Percentiles rank a stretch among this genome's conserved stretches.
phyloP scores from a whole-genome alignment of 2,797 vertebrate species.

The Holocentrus rufus region DNA sequence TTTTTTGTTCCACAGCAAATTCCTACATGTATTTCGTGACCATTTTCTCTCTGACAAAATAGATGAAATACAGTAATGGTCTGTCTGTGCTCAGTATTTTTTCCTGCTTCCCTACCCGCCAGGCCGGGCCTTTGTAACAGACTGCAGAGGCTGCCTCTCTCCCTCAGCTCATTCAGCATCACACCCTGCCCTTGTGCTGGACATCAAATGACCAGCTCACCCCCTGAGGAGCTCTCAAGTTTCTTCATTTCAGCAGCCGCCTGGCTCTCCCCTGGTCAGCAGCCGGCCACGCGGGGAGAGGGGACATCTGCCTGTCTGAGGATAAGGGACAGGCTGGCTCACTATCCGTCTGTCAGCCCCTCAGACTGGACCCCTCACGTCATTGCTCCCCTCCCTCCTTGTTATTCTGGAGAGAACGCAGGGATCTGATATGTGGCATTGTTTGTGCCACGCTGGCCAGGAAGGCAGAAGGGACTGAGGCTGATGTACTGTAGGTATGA shows the following conservation, averaged over 20 bases:
- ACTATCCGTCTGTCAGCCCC: constrained; percentile 84
- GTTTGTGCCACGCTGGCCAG: constrained; percentile 76
- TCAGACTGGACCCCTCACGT: constrained; percentile 79
- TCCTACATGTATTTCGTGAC: constrained; percentile 30
- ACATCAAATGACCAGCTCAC: constrained; percentile 95
- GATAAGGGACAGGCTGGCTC: constrained; percentile 89
- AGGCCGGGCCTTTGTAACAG: constrained; percentile 80
- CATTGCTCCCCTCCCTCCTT: constrained; percentile 76
- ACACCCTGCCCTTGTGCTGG: constrained; percentile 89
- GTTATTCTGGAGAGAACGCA: constrained; percentile 79
- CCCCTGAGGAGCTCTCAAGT: constrained; percentile 95
- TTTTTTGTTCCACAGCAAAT: constrained; percentile 16
- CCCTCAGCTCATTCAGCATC: constrained; percentile 83
- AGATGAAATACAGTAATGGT: constrained; percentile 68
- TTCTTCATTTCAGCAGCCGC: constrained; percentile 94
- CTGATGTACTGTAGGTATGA: constrained; percentile 57
- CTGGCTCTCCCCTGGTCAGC: constrained; percentile 89
- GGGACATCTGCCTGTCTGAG: constrained; percentile 99
- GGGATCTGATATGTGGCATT: constrained; percentile 80
- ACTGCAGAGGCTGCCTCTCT: constrained; percentile 84
- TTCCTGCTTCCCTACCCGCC: constrained; percentile 68
- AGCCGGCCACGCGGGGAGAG: constrained; percentile 88
- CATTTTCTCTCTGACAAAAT: constrained; percentile 59
- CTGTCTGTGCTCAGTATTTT: constrained; percentile 63
- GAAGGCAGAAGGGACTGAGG: constrained; percentile 56